Evolutionary conservation across 2,888 invertebrate genomes (phyloP).

Genomic region (Stegana nigrithorax): DNA sequence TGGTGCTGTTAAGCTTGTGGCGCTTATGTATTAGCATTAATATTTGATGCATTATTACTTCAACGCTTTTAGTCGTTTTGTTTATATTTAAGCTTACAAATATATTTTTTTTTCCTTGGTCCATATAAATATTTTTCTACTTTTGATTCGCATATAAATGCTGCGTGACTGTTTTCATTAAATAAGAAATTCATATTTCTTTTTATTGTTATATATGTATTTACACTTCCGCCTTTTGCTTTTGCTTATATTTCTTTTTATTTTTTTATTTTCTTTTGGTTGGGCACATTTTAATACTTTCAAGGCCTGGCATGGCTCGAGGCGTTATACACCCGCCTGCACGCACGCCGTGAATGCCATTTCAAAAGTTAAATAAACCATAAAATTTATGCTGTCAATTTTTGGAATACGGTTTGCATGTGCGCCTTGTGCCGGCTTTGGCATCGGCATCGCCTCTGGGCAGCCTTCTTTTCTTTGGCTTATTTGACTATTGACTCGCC

Average conservation of each 20-base stretch:
- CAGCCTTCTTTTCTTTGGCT: neutral
- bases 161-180: neutral
- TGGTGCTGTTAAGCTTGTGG: neutral
- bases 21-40: neutral
- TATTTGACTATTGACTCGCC: neutral
- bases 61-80: neutral
- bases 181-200: neutral
- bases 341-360: neutral
- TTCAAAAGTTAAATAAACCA: conserved; percentile 2
- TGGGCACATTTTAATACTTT: neutral
- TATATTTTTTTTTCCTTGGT: no score
- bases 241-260: neutral
- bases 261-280: neutral
- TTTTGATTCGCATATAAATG: neutral
- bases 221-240: no score
- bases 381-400: neutral
- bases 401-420: neutral
- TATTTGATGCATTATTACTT: neutral
- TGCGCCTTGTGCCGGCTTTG: neutral
- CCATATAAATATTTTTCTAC: neutral
- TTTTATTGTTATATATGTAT: neutral
- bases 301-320: neutral
- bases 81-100: neutral
- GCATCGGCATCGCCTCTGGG: neutral
- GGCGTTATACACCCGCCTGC: no score